phyloP scores from a whole-genome alignment of 2,888 invertebrate genomes.

The Dorcus parallelipipedus region DNA sequence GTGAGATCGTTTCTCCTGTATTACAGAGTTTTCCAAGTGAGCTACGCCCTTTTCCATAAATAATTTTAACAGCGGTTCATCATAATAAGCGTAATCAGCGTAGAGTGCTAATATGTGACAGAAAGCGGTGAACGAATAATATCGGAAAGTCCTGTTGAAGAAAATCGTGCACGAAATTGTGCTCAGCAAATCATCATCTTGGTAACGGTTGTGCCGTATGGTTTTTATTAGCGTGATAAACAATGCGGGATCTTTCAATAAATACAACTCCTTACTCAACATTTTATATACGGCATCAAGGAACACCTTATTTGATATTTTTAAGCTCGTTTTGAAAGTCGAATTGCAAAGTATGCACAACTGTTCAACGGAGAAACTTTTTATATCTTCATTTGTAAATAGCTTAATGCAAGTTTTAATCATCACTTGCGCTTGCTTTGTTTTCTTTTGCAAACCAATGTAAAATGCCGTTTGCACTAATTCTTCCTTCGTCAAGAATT shows the following conservation, averaged over 20 bases:
- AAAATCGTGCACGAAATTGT: conserved; percentile 44
- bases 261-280: conserved; percentile 40
- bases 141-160: conserved; percentile 39
- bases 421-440: conserved; percentile 29
- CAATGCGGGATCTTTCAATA: conserved; percentile 43
- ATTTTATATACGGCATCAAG: conserved; percentile 36
- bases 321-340: conserved; percentile 45
- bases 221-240: conserved; percentile 48
- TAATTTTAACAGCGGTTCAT: conserved; percentile 36
- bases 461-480: conserved; percentile 45
- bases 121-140: conserved; percentile 41
- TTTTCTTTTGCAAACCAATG: conserved; percentile 42
- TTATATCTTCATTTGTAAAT: conserved; percentile 27
- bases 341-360: conserved; percentile 45
- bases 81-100: conserved; percentile 44
- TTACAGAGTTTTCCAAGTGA: conserved; percentile 28
- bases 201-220: conserved; percentile 42
- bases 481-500: conserved; percentile 35
- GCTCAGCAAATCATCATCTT: conserved; percentile 41
- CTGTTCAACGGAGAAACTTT: conserved; percentile 40
- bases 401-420: conserved; percentile 35
- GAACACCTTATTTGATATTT: conserved; percentile 36
- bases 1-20: conserved; percentile 23
- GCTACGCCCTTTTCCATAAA: conserved; percentile 37
- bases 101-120: conserved; percentile 48